These are phyloP conservation scores for Nyctibius bracteatus DNA, from an alignment of 2,113 vertebrate species.

Conservation along the genomic window DNA sequence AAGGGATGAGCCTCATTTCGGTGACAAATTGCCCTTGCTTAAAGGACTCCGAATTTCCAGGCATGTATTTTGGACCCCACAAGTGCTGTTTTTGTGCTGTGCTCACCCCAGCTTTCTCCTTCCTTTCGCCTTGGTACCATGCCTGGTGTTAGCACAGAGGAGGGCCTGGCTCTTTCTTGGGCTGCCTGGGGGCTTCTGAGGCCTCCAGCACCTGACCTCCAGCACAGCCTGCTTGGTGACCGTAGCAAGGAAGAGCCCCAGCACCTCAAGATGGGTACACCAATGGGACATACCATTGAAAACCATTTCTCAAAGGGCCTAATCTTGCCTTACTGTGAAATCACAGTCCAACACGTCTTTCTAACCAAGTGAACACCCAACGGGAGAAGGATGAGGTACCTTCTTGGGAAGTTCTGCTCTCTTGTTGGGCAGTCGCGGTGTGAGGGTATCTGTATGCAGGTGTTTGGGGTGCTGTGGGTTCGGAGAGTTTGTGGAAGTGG, in stretches of 20 bases:
- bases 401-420: background rate
- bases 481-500: background rate
- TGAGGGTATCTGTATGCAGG: fast-evolving
- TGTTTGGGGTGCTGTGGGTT: background rate
- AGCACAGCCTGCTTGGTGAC: background rate
- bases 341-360: fast-evolving
- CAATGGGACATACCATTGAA: background rate
- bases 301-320: background rate
- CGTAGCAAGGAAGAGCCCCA: background rate
- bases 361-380: no score
- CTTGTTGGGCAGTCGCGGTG: fast-evolving
- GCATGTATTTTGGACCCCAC: background rate
- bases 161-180: background rate
- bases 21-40: background rate
- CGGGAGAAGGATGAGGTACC: fast-evolving
- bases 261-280: background rate
- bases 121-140: background rate
- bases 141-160: fast-evolving
- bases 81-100: fast-evolving
- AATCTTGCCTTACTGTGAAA: background rate
- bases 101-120: background rate
- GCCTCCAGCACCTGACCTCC: background rate
- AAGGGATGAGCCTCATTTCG: background rate
- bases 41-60: background rate
- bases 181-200: background rate